Evolutionary conservation across 2,888 invertebrate genomes (phyloP), one percentile per base, ranked within the genome.

Genomic region (Beris chalybata): DNA sequence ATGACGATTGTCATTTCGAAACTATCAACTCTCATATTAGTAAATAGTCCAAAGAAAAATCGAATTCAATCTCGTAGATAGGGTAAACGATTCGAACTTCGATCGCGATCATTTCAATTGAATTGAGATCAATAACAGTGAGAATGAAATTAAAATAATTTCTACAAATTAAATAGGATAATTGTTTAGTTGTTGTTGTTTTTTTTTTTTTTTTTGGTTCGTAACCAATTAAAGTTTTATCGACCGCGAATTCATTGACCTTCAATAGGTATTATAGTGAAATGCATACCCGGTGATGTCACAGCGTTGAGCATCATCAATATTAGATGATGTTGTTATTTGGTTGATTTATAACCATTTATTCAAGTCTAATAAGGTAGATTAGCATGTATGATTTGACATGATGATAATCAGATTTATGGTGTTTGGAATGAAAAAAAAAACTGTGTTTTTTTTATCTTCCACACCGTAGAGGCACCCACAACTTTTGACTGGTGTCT

Each of bases 261-360:
- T 53, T 53, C 53, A 29, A 3, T 50, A 12, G 50, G 55, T n/a
- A 4, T 5, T 12, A 55, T 12, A 32, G 55, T 31, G 55, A 55
- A 55, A 55, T 55, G 55, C 55, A 55, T 32, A 38, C 32, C 15
- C n/a, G 32, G 31, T 55, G 32, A 55, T 55, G 55, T 55, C 55
- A 55, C 31, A 53, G 29, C 30, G 29, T 29, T 29, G 53, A 53
- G 29, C 15, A 53, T 53, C 52, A 52, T 52, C 7, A 38, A 7
- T 38, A 38, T 38, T 38, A 38, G 5, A 38, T 38, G 5, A 22
- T 22, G 22, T 22, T 7, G 38, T 38, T 38, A 38, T 38, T 38
- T 38, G 38, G 38, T 38, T 38, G 38, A 38, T 38, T 38, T 38
- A 38, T 38, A 38, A 38, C 9, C 38, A 38, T 38, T 38, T 38